Base-by-base conservation (phyloP, 2,888 invertebrate species). In the Hydrotaea diabolus region DNA sequence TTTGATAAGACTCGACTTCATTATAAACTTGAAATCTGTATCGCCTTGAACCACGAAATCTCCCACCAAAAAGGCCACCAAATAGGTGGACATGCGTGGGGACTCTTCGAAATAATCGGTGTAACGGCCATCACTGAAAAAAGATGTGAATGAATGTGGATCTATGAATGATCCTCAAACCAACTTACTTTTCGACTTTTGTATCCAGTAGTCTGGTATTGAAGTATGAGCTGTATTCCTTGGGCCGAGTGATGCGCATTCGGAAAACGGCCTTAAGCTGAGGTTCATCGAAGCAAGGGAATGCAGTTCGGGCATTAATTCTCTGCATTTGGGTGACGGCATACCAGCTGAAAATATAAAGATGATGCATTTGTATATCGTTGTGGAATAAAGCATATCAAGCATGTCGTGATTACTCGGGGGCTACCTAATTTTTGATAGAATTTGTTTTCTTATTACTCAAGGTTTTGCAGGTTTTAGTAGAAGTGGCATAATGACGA, bases 281-380 rank as follows among this genome's bases (percentile, higher is more conserved):
- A 0, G 96, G 96, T 88, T 96, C 96, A 88, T 97, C 97, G 88
- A 95, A 96, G 88, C 96, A 96, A 0, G 96, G 96, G 89, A 96
- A 96, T 0, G 95, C 95, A 9, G 93, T 92, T 0, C 96, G 94
- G 0, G 95, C 95, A 83, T 93, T 93, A 0, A 94, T 94, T 0
- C 95, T 94, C 89, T 96, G 95, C 75, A 96, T 93, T 82, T 96
- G 95, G 0, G 96, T 95, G 0, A 95, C 93, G 0, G 94, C 94
- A 5, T 95, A 89, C 89, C 89, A 88, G 80, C 87, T 88, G 64
- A 7, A 62, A 66, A 8, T 4, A 8, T 31, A 31, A 31, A 2
- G 7, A 4, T 31, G 7, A 7, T 31, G 2, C 31, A 31, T 7
- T 31, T 31, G 7, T 31, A 31, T 31, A 31, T 4, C n/a, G n/a